These are phyloP conservation scores for Drosophila ohnishii DNA, from an alignment of 1,140 invertebrate species.

Conservation along the genomic window DNA sequence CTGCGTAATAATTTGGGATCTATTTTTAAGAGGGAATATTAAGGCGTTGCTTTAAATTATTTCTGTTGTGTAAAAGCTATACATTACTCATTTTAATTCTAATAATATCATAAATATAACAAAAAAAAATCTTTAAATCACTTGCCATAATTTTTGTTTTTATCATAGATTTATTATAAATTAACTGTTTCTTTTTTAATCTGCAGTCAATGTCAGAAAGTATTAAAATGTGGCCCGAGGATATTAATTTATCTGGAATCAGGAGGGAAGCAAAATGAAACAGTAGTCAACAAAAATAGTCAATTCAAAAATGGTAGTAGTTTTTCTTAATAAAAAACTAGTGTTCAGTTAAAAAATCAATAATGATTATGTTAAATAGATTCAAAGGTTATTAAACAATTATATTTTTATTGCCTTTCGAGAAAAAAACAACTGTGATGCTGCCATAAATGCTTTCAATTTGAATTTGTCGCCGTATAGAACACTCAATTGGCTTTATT, in stretches of 20 bases:
- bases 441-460: constrained; percentile 54
- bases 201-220: neutral
- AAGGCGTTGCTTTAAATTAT: neutral
- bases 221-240: neutral
- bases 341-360: neutral
- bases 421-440: constrained; percentile 12
- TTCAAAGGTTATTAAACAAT: neutral
- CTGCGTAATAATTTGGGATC: neutral
- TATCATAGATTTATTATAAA: neutral
- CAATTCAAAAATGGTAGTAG: neutral
- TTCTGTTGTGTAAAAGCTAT: neutral
- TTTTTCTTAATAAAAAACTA: neutral
- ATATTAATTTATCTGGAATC: neutral
- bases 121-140: neutral
- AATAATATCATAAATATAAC: neutral
- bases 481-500: constrained; percentile 65
- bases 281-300: neutral
- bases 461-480: constrained; percentile 44
- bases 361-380: neutral
- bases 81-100: neutral
- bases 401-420: neutral
- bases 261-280: neutral
- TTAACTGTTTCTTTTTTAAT: neutral
- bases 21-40: neutral
- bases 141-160: neutral